Conservation (phyloP, 2,797 vertebrate genomes). For the Poecile montanus region DNA sequence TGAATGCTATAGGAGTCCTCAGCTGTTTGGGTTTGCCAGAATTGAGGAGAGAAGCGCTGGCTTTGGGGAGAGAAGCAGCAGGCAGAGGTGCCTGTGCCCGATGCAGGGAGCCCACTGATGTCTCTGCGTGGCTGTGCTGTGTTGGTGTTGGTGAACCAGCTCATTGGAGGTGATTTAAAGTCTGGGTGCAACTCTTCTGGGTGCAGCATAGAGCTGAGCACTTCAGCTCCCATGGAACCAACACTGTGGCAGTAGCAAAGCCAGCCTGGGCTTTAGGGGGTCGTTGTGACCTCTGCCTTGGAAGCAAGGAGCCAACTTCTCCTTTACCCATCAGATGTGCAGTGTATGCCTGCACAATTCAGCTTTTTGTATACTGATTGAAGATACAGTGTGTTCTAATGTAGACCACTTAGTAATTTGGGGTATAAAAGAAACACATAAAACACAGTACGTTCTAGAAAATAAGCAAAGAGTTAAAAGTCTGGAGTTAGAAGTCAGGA, state of each 20-base stretch:
- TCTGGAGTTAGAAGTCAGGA: not conserved
- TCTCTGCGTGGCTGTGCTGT: not conserved
- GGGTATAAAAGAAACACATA: not conserved
- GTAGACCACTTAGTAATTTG: not conserved
- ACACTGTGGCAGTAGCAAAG: too few relatives aligned
- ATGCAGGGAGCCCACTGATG: fast-evolving
- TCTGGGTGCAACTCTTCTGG: not conserved
- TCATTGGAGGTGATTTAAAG: not conserved
- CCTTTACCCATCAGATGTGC: not conserved
- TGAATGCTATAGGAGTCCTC: not conserved
- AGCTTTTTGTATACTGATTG: not conserved
- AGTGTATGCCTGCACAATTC: not conserved
- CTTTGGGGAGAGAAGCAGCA: not conserved
- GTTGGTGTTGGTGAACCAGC: not conserved
- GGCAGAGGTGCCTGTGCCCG: not conserved
- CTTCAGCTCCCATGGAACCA: not conserved
- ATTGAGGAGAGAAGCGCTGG: not conserved
- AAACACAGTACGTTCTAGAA: not conserved
- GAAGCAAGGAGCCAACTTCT: not conserved
- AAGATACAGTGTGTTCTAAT: not conserved
- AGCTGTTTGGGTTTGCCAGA: not conserved
- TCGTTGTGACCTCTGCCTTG: not conserved
- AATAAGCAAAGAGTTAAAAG: not conserved
- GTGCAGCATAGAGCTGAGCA: fast-evolving
- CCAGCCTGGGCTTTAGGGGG: not conserved